Evolutionary conservation across 2,113 vertebrate genomes (phyloP).

Genomic region (Thamnaconus septentrionalis): DNA sequence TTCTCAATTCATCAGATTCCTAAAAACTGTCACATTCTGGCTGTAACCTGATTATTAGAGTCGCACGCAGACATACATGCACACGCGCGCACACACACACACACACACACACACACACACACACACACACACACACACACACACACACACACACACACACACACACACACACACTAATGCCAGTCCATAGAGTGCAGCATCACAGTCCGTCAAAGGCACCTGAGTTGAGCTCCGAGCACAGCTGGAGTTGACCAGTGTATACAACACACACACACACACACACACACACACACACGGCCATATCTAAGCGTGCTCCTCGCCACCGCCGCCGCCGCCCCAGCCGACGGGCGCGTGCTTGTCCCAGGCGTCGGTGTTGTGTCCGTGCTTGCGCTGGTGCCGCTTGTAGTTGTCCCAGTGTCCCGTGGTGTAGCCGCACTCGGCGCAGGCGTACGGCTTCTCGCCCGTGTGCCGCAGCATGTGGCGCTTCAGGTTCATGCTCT

Average conservation of each 20-base stretch:
- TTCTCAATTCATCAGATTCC: slow-evolving; percentile 16
- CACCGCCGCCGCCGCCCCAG: slow-evolving; percentile 30
- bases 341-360: slow-evolving; percentile 54
- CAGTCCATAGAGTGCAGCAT: slow-evolving; percentile 30
- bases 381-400: slow-evolving; percentile 94
- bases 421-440: slow-evolving; percentile 88
- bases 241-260: slow-evolving; percentile 48
- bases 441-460: slow-evolving; percentile 91
- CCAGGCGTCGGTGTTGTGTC: slow-evolving; percentile 83
- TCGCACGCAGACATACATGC: slow-evolving; percentile 16
- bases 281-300: neutral
- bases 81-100: neutral
- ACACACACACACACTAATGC: slow-evolving; percentile 10
- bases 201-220: slow-evolving; percentile 53
- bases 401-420: slow-evolving; percentile 99
- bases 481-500: slow-evolving; percentile 98
- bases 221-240: slow-evolving; percentile 45
- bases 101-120: neutral
- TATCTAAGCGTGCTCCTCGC: slow-evolving; percentile 22
- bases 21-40: neutral
- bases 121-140: slow-evolving; percentile 5
- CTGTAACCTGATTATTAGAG: slow-evolving; percentile 10
- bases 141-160: slow-evolving; percentile 12
- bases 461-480: slow-evolving; percentile 95
- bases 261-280: slow-evolving; percentile 5